Percentiles rank a stretch among this genome's conserved stretches.
These are phyloP conservation scores for Platyura marginata DNA, from an alignment of 1,140 invertebrate species.

Conservation along the genomic window DNA sequence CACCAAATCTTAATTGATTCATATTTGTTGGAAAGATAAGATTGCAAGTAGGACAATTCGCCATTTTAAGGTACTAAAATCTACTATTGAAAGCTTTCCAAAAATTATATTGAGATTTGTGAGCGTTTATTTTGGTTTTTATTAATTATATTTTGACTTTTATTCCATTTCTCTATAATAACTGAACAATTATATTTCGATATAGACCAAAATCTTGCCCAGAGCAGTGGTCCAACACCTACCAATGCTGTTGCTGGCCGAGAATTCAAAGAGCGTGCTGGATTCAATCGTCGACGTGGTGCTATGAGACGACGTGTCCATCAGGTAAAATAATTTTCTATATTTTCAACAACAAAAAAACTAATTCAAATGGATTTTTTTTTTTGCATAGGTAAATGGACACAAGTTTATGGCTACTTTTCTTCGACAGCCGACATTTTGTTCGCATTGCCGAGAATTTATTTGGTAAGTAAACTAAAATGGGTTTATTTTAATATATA, in stretches of 20 bases:
- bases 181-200: background rate
- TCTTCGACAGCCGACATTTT: slow-evolving; percentile 96
- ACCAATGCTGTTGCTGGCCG: slow-evolving; percentile 26
- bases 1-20: too few species aligned
- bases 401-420: slow-evolving; percentile 99
- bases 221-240: slow-evolving; percentile 20
- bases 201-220: slow-evolving; percentile 19
- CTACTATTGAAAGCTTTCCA: too few species aligned
- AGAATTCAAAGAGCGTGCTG: slow-evolving; percentile 89
- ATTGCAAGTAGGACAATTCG: too few species aligned
- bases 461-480: slow-evolving; percentile 74
- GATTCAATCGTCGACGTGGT: slow-evolving; percentile 78
- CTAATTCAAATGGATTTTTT: background rate
- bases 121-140: too few species aligned
- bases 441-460: slow-evolving; percentile 94
- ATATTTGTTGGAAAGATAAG: too few species aligned
- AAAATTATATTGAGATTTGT: too few species aligned
- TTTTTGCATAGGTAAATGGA: slow-evolving; percentile 52
- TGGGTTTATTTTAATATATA: too few species aligned
- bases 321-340: slow-evolving; percentile 31
- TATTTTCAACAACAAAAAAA: background rate
- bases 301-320: slow-evolving; percentile 90
- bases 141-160: too few species aligned
- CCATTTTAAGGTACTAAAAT: too few species aligned
- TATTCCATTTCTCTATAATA: background rate